Evolutionary conservation across 2,888 invertebrate genomes (phyloP).

Genomic region (Drosophila prostipennis): DNA sequence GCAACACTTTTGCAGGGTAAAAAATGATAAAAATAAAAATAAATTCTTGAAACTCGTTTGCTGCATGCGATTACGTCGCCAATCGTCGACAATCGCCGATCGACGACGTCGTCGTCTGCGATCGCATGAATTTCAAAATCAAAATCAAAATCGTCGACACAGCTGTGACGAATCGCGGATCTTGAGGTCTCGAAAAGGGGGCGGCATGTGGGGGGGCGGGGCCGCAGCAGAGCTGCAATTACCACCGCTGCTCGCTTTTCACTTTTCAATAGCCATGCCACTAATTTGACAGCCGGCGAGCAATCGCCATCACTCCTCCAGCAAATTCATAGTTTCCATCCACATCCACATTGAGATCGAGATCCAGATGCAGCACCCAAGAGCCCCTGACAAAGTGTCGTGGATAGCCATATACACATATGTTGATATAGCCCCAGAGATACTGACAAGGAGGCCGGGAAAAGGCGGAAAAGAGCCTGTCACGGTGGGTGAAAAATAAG

Average conservation of each 20-base stretch:
- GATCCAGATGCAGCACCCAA: constrained; percentile 3
- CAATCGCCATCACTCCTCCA: constrained; percentile 70
- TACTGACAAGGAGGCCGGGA: not conserved
- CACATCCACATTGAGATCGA: constrained; percentile 1
- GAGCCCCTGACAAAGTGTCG: constrained; percentile 46
- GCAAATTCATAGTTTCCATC: constrained; percentile 9
- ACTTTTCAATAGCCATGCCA: constrained; percentile 73
- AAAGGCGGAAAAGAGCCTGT: not conserved
- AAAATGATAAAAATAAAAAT: constrained; percentile 72
- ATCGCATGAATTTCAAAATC: constrained; percentile 75
- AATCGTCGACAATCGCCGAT: constrained; percentile 44
- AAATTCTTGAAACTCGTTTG: constrained; percentile 75
- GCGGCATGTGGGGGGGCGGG: constrained; percentile 5
- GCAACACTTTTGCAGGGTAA: constrained; percentile 65
- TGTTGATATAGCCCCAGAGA: constrained; percentile 34
- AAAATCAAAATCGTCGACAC: constrained; percentile 66
- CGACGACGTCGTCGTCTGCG: constrained; percentile 60
- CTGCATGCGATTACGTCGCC: constrained; percentile 74
- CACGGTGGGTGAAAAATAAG: not conserved
- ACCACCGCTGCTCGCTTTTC: constrained; percentile 61
- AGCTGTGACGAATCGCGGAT: constrained; percentile 72
- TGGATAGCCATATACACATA: constrained; percentile 42
- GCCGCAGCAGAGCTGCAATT: constrained; percentile 42
- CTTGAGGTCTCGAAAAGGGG: constrained; percentile 3
- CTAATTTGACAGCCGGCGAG: constrained; percentile 77